Conservation (phyloP, 1,140 invertebrate species). For the Ptiloglossa arizonensis region DNA sequence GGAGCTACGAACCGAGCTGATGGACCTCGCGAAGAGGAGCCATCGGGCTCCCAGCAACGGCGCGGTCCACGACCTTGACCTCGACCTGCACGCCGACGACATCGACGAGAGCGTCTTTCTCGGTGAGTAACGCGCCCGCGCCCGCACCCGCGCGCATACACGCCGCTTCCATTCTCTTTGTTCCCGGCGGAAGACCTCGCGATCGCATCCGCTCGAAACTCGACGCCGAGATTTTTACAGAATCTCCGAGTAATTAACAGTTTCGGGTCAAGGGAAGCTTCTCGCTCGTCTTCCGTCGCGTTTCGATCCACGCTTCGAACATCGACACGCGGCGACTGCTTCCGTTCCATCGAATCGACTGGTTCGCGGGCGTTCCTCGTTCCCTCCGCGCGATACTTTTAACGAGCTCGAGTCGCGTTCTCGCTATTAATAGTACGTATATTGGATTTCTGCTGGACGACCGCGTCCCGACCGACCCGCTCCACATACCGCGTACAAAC, state of each 20-base stretch:
- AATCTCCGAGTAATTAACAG: constrained; percentile 25
- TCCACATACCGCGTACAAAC: neutral
- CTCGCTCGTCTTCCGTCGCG: neutral
- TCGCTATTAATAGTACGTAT: neutral
- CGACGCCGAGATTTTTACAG: too few relatives aligned
- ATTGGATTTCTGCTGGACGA: neutral
- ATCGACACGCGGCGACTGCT: constrained; percentile 7
- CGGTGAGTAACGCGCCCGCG: too few relatives aligned
- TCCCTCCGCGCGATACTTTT: neutral
- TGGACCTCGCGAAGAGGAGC: constrained; percentile 71
- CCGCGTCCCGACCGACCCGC: neutral
- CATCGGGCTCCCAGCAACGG: constrained; percentile 60
- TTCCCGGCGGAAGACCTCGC: too few relatives aligned
- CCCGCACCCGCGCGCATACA: too few relatives aligned
- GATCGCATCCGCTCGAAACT: too few relatives aligned
- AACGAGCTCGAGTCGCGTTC: neutral
- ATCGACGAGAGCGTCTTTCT: constrained; percentile 78
- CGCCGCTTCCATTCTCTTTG: too few relatives aligned
- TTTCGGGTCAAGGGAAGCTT: constrained; percentile 17
- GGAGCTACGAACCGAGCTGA: constrained; percentile 63
- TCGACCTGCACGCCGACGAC: constrained; percentile 70
- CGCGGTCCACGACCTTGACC: constrained; percentile 65
- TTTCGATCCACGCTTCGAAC: constrained; percentile 10
- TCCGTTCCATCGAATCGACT: neutral
- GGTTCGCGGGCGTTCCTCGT: neutral